These are phyloP conservation scores for Gavia stellata DNA, from an alignment of 2,113 vertebrate species.

Conservation along the genomic window DNA sequence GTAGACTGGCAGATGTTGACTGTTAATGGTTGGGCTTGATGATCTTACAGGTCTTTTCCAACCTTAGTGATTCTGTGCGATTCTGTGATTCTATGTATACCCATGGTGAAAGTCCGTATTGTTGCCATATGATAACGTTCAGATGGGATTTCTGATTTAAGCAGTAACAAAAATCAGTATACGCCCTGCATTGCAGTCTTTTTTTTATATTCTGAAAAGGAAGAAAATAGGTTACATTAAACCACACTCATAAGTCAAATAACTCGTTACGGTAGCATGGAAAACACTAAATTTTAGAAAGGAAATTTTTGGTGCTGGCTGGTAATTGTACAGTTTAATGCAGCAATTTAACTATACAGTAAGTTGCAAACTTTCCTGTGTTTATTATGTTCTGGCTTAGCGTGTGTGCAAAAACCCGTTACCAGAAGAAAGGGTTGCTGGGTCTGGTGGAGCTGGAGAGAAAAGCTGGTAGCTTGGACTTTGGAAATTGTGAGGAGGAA, in stretches of 20 bases:
- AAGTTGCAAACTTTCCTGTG: background rate
- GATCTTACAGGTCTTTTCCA: too few species aligned
- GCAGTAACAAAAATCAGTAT: background rate
- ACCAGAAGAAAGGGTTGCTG: accelerated
- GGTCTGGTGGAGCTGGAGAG: background rate
- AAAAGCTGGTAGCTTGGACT: background rate
- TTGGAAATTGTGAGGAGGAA: background rate
- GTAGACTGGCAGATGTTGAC: background rate
- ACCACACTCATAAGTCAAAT: accelerated
- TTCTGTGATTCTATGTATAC: too few species aligned
- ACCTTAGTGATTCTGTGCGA: too few species aligned
- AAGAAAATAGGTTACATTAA: accelerated
- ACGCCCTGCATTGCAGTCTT: accelerated
- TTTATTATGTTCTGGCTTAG: background rate
- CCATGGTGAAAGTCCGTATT: accelerated
- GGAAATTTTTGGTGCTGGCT: background rate
- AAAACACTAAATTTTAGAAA: background rate
- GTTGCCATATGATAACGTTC: background rate
- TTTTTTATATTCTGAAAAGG: too few species aligned
- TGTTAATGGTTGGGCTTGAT: too few species aligned
- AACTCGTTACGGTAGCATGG: background rate
- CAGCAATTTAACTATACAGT: accelerated
- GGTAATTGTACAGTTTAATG: background rate
- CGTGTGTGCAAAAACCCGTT: accelerated
- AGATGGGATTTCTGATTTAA: background rate